Evolutionary conservation across 2,888 invertebrate species (phyloP), one percentile per base, ranked within the genome.

Genomic region (Neoascia interrupta): DNA sequence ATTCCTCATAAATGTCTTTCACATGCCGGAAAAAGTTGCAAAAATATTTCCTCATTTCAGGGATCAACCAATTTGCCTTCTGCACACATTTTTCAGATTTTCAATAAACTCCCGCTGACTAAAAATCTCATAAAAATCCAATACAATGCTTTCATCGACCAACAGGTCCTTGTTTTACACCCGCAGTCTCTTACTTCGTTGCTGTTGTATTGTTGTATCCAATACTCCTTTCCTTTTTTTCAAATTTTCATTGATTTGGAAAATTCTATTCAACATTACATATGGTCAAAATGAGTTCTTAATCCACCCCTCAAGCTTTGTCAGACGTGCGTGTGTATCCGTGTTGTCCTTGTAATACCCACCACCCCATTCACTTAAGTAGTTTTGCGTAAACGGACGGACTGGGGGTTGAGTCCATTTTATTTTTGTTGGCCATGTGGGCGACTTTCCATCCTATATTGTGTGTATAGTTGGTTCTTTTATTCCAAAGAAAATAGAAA

Each of bases 71-170:
- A 56, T 76, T 45, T 5, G 8, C 26, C 23, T 13, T 37, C 10
- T 6, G 31, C 19, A 36, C 31, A 49, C 37, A 45, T 69, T 36
- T 34, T 54, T 56, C 23, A 16, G 39, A 51, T 63, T 45, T 51
- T 37, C 69, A 64, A 70, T 54, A 53, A 39, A 15, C 51, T 11
- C 79, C 79, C 66, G 54, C 61, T 41, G 73, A 56, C 58, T 61
- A 43, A 49, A 73, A 79, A 73, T 61, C 79, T 68, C 66, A 79
- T 79, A 79, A 73, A 79, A 79, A 66, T 79, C 79, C 73, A 56
- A 51, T 13, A 73, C 66, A 79, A 79, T 36, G 31, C 37, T 49
- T n/a, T n/a, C 23, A 37, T 61, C 54, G 61, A 79, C 79, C 79
- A 79, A 79, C 79, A 79, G 79, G 79, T 79, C 56, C 54, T 61